These are phyloP conservation scores for Petrolisthes manimaculis DNA, from an alignment of 2,888 invertebrate genomes.

Conservation along the genomic window DNA sequence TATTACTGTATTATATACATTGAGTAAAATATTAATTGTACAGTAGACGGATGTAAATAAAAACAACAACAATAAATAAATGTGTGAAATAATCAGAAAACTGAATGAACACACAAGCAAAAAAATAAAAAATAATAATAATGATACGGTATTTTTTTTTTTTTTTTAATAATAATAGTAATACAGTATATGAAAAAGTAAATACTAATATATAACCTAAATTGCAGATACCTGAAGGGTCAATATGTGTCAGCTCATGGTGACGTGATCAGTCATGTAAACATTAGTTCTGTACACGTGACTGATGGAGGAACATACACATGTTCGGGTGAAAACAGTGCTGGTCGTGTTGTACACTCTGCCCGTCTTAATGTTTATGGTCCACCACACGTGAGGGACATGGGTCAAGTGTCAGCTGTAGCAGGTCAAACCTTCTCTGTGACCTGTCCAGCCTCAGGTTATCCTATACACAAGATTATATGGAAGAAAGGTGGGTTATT, in stretches of 20 bases:
- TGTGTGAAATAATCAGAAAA: too few species aligned
- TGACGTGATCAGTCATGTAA: constrained; percentile 86
- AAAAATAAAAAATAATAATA: too few species aligned
- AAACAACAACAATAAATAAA: too few species aligned
- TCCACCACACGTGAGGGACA: constrained; percentile 69
- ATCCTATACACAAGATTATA: constrained; percentile 46
- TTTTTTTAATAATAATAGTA: too few species aligned
- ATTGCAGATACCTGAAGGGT: constrained; percentile 79
- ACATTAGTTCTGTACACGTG: constrained; percentile 83
- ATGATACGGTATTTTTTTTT: too few species aligned
- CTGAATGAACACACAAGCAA: too few species aligned
- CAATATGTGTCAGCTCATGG: constrained; percentile 82
- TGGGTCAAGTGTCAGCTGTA: constrained; percentile 48
- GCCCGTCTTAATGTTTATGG: constrained; percentile 61
- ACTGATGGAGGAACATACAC: constrained; percentile 86
- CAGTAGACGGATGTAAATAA: too few species aligned
- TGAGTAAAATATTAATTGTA: too few species aligned
- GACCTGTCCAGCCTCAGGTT: constrained; percentile 47
- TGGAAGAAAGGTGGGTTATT: constrained; percentile 39
- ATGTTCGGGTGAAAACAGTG: constrained; percentile 82
- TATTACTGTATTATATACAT: too few species aligned
- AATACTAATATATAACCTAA: not conserved
- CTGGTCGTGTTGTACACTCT: constrained; percentile 80
- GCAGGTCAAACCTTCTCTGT: constrained; percentile 36
- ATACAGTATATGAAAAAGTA: not conserved